Evolutionary conservation across 92 coral and sea anemone genomes (phyloP), one percentile per base, ranked within the genome.

Genomic region (Metridium senile): DNA sequence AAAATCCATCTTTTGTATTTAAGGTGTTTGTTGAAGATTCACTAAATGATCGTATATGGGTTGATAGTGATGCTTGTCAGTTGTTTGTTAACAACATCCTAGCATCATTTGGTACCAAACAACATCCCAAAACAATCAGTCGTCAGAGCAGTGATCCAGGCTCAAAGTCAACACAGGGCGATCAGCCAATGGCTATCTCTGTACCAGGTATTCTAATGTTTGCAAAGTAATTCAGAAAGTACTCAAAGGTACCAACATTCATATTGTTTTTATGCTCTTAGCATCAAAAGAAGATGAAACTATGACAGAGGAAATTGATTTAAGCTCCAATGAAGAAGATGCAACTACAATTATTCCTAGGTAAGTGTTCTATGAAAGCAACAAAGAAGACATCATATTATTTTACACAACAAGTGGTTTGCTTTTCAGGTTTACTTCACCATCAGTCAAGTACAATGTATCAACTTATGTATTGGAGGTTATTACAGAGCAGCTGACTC

Each of bases 41-140:
- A n/a, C 82, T 95, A 0, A 97, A 97, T 1, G 99, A 95, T 81
- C 81, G 99, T 32, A 76, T 91, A 19, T 95, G 99, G 99, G 94
- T 95, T 30, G 99, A 95, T 75, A 95, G 82, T 81, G 99, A 95
- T 59, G 81, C 88, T 72, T 95, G 99, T 74, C 99, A 86, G 47
- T 49, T 74, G 33, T 95, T 95, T 83, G 95, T 95, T 31, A 94
- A 92, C 64, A 95, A 95, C 70, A 84, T 95, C 71, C 75, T 88
- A 68, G 92, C 99, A 11, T 97, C 99, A 23, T 92, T 95, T 85
- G 88, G 93, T 66, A 95, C 99, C 19, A 90, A 90, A 61, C 78
- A 68, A 81, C 82, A 90, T 11, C 92, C 88, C 1, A 81, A 76
- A 25, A 71, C 91, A 17, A 63, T 88, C 70, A 80, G 75, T 57